phyloP scores from a whole-genome alignment of 2,797 vertebrate species.

The Gambelia wislizenii region DNA sequence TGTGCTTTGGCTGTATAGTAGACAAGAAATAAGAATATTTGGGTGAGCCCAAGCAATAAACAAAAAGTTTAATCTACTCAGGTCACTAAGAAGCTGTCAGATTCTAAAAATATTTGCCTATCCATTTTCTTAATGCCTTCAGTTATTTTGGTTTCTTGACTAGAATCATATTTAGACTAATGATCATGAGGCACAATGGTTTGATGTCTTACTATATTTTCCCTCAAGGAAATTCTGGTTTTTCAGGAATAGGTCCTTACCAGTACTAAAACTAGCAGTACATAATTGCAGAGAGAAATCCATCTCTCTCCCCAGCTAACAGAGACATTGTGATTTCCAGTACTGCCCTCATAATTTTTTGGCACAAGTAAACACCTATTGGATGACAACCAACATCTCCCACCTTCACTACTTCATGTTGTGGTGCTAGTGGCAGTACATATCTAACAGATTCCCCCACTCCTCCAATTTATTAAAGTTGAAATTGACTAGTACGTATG shows the following conservation, averaged over 20 bases:
- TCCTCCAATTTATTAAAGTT: background rate
- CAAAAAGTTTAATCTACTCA: background rate
- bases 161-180: constrained; percentile 11
- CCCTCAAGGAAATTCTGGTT: background rate
- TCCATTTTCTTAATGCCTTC: background rate
- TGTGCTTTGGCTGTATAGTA: background rate
- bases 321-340: background rate
- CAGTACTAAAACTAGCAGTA: background rate
- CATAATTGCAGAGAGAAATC: background rate
- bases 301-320: background rate
- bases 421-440: background rate
- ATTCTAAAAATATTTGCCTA: background rate
- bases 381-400: background rate
- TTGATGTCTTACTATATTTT: background rate
- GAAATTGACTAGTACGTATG: background rate
- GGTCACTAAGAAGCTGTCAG: background rate
- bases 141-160: constrained; percentile 7
- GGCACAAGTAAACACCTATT: background rate
- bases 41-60: background rate
- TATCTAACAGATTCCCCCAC: background rate
- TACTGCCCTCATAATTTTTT: background rate
- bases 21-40: background rate
- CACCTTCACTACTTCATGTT: background rate
- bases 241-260: background rate
- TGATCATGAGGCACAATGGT: background rate